Base-by-base conservation (phyloP, 2,888 invertebrate genomes). In the Labia minor region DNA sequence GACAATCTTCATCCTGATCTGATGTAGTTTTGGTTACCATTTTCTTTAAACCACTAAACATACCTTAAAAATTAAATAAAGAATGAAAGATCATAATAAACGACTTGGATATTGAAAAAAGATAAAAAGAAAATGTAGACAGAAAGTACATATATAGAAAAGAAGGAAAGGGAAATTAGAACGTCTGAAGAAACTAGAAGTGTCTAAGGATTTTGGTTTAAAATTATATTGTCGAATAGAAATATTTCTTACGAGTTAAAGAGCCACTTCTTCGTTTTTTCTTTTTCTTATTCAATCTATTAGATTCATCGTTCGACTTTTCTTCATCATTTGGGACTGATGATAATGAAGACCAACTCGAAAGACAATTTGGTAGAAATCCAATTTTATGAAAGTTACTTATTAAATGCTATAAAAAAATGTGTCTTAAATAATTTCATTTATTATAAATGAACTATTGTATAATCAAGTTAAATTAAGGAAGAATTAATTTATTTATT, bases 181-280 rank as follows among this genome's bases (percentile, higher is more conserved):
- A n/a, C n/a, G n/a, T n/a, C n/a, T n/a, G n/a, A n/a, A n/a, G n/a
- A n/a, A n/a, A n/a, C n/a, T n/a, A n/a, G n/a, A n/a, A n/a, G n/a
- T n/a, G n/a, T n/a, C n/a, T n/a, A n/a, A n/a, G n/a, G n/a, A n/a
- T n/a, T n/a, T n/a, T n/a, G n/a, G n/a, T n/a, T n/a, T n/a, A n/a
- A n/a, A n/a, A n/a, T n/a, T n/a, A n/a, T n/a, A n/a, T n/a, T n/a
- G n/a, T n/a, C n/a, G n/a, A n/a, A n/a, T n/a, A n/a, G n/a, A 26
- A 26, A 6, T 26, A 26, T 21, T 37, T 76, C 82, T 82, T 82
- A 90, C 92, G 84, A 78, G 91, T 92, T 71, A 92, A 81, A 72
- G 92, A 92, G 72, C 92, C 92, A 82, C 92, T 91, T 73, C 90
- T 82, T 74, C 92, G 82, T 77, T 91, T 90, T 77, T 90, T 91